A percentile compares a stretch with the other conserved stretches of the same genome.
Evolutionary conservation across 1,140 invertebrate species (phyloP).

Genomic region (Dufourea novaeangliae): DNA sequence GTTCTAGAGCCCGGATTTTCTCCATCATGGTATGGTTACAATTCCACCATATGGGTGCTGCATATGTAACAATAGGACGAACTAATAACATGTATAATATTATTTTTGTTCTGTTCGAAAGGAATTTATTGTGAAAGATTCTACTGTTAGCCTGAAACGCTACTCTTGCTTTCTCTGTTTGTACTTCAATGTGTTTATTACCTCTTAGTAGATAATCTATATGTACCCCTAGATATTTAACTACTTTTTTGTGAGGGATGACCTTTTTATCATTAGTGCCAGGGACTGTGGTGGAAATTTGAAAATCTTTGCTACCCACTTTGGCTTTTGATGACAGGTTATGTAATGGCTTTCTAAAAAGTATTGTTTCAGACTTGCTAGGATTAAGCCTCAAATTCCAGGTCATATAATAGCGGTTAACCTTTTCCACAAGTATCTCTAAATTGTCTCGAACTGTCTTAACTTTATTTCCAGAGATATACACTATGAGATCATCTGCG

Average conservation of each 20-base stretch:
- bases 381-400: not conserved
- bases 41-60: not conserved
- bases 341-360: not conserved
- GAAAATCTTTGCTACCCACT: not conserved
- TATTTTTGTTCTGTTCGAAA: not conserved
- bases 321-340: not conserved
- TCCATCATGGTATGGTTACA: not conserved
- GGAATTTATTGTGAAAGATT: not conserved
- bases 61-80: not conserved
- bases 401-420: not conserved
- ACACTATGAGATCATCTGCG: not conserved
- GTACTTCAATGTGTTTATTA: not conserved
- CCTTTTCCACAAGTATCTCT: not conserved
- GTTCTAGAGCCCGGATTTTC: not conserved
- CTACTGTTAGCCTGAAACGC: not conserved
- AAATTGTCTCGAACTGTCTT: not conserved
- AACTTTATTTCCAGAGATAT: not conserved
- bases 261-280: not conserved
- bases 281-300: not conserved
- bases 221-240: not conserved
- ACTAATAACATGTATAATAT: not conserved
- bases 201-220: not conserved
- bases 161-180: not conserved
- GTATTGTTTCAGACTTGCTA: not conserved
- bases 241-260: not conserved